Base-by-base conservation (phyloP, 2,113 vertebrate species). In the Lutjanus erythropterus region DNA sequence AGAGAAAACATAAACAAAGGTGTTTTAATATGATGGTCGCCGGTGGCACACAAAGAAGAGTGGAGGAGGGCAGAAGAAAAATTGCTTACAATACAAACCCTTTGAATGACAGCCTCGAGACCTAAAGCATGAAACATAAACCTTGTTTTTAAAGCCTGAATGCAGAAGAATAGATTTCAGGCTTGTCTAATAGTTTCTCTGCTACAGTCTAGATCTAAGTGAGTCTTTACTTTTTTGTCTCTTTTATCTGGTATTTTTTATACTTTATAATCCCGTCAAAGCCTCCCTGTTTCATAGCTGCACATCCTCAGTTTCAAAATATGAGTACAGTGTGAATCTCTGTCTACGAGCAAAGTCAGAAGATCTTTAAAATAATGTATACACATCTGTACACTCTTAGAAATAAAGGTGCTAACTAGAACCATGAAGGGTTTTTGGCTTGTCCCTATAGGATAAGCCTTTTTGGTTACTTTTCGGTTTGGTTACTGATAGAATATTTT, bases 21-120 rank as follows among this genome's bases (percentile, higher is more conserved):
- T 82, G 72, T 91, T 92, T 94, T 94, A 89, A 88, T 89, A 86
- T 87, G 88, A 84, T 70, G 82, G 91, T 91, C 52, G 90, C 93
- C 90, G 23, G 71, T 84, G 90, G 92, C 90, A 71, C 64, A 84
- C 69, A 80, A 69, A 82, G 83, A 86, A 60, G 62, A 75, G 73
- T 65, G 80, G 71, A 84, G 47, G 67, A 65, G 56, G 76, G 73
- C 72, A 71, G 75, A 77, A 83, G 85, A 86, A 75, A 88, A 93
- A 92, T 64, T 88, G 92, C 90, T 92, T 91, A 94, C 86, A 86
- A 89, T 90, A 85, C 77, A 90, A 88, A 89, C 76, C 78, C 84
- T 93, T 85, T 85, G 75, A 87, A 90, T 84, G 88, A 82, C 80
- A 85, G 89, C 91, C 89, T 85, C 65, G 83, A 90, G 87, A 85